Evolutionary conservation across 2,797 vertebrate species (phyloP), one percentile per base, ranked within the genome.

Genomic region (Thaleichthys pacificus): DNA sequence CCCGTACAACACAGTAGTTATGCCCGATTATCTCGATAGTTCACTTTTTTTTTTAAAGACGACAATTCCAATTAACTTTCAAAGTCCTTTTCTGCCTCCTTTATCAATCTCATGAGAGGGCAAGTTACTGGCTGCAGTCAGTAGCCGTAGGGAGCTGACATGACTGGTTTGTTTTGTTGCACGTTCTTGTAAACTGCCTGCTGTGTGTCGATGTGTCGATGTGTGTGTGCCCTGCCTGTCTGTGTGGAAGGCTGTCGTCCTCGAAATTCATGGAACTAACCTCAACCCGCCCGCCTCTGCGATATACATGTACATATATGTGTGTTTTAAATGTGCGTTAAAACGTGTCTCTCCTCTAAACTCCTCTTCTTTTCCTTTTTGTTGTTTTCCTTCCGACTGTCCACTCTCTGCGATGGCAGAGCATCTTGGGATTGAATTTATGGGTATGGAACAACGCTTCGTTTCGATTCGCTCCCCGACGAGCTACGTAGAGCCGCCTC

Each of bases 401-500:
- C 89, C 87, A 87, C 91, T 92, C 91, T 92, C 95, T 95, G 93
- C 94, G 92, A 93, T 94, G 93, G 95, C 96, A 99, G 97, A 97
- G 94, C 97, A 98, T 95, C 96, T 99, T 95, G 96, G 97, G 95
- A 97, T 98, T 97, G 97, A 98, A 94, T 97, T 98, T 94, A 97
- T 98, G 96, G 97, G 97, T 99, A 99, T 92, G 97, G 92, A 97
- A 94, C 90, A 83, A 94, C 89, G 92, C 88, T 92, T 93, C 88
- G 87, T 95, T 95, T 94, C 93, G 91, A 92, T 91, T 94, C 49
- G 49, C 49, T 51, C 91, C 92, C 92, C 90, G 91, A 90, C 80
- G 12, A 51, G 49, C 88, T 92, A 91, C 89, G 19, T 72, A 85
- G 86, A 92, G 89, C 86, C 89, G 86, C 83, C 79, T 91, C 85